A percentile compares a stretch with the other conserved stretches of the same genome.
These are phyloP conservation scores for Mystacornis crossleyi DNA, from an alignment of 2,113 vertebrate genomes.

Conservation along the genomic window DNA sequence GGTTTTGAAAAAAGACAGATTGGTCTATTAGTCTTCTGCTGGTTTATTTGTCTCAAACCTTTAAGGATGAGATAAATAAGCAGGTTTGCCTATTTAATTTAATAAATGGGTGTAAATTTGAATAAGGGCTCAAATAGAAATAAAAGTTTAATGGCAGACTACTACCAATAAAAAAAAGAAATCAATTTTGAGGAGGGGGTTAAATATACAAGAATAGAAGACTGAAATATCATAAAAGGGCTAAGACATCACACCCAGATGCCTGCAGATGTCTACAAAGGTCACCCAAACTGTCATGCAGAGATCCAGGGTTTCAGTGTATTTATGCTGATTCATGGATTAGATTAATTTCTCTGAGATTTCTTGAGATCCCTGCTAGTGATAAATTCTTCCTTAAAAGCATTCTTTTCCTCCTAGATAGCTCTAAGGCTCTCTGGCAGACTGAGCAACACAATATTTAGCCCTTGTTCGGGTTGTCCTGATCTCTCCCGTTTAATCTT, in stretches of 20 bases:
- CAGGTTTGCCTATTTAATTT: background rate
- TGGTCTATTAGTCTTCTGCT: background rate
- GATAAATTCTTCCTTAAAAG: background rate
- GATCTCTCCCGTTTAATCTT: background rate
- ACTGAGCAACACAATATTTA: background rate
- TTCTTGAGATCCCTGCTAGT: background rate
- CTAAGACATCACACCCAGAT: background rate
- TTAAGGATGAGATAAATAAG: background rate
- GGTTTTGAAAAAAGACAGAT: background rate
- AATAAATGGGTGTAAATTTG: background rate
- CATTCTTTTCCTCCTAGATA: background rate
- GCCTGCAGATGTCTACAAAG: background rate
- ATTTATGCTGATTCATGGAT: background rate
- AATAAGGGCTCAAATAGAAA: background rate
- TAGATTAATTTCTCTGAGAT: background rate
- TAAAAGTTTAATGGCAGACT: background rate
- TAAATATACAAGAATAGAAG: background rate
- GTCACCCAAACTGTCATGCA: background rate
- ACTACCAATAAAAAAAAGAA: background rate
- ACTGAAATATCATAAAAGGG: background rate
- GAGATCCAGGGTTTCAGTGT: background rate
- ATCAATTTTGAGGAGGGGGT: accelerated
- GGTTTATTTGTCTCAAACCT: background rate
- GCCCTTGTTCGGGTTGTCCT: background rate
- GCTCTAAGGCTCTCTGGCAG: background rate